Evolutionary conservation across 2,113 vertebrate species (phyloP), one percentile per base, ranked within the genome.

Genomic region (Psilopsiagon aymara): DNA sequence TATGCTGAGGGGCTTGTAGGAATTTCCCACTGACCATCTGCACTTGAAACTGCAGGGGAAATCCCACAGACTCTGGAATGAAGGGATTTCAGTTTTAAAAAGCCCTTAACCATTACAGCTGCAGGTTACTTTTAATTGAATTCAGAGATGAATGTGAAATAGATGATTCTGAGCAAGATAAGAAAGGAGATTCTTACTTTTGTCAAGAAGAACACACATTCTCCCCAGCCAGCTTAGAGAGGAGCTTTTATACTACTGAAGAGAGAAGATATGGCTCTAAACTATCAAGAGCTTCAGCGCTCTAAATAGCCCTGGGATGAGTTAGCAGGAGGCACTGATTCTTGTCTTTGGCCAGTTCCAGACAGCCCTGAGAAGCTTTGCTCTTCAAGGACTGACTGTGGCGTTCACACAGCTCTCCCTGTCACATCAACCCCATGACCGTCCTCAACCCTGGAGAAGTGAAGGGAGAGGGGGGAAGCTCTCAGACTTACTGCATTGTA

Each of bases 21-120:
- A 97, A 97, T 98, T 98, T 98, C 97, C 97, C 96, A 92, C 59
- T 96, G 97, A 94, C 96, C 96, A 97, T 86, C 97, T 98, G 96
- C 94, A 98, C 82, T 92, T 86, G 19, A 94, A 90, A 96, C 53
- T 86, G 41, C 46, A 71, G 71, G 95, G 97, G 88, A 96, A 98
- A 97, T 97, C 98, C 96, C 97, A 94, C 90, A 87, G n/a, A 41
- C 81, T 90, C 88, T 78, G 85, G 88, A 76, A 96, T 97, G 60
- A 88, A 97, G 84, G 80, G 74, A 68, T 80, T 90, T 94, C 67
- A 86, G 92, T 94, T 87, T 94, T 97, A 97, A 98, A 97, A 93
- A 96, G 80, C 82, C 27, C 37, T 96, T 88, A 95, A 96, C 74
- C 81, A 95, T 93, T 98, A 95, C 97, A 98, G 96, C 96, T 97